These are phyloP conservation scores for Zosterops hypoxanthus DNA, from an alignment of 2,113 vertebrate genomes.

Conservation along the genomic window DNA sequence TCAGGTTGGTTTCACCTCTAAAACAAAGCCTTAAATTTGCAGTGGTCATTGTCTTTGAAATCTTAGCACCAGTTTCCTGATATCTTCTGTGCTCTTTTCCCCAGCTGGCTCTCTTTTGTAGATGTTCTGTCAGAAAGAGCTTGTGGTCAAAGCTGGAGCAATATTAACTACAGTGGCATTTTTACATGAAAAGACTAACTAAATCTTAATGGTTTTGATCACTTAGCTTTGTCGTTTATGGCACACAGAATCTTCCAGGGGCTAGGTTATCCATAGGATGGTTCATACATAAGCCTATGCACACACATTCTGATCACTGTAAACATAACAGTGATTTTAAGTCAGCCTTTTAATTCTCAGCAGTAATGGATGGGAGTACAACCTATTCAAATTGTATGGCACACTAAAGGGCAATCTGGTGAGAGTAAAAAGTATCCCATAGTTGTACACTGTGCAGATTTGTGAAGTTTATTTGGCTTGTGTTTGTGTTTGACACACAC, in stretches of 20 bases:
- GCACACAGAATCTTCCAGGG: neutral
- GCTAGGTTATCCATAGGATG: neutral
- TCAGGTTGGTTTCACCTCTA: neutral
- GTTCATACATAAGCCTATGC: fast-evolving
- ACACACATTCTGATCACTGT: neutral
- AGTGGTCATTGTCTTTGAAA: neutral
- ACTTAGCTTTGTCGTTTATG: neutral
- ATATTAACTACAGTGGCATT: neutral
- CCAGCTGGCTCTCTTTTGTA: neutral
- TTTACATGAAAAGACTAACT: neutral
- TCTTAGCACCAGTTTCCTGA: neutral
- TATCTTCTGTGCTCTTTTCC: neutral
- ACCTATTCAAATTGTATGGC: neutral
- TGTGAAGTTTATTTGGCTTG: neutral
- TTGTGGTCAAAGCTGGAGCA: neutral
- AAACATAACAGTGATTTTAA: neutral
- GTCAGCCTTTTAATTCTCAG: neutral
- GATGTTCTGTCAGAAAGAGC: neutral
- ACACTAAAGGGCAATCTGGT: neutral
- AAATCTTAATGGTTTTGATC: neutral
- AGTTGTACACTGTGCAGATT: neutral
- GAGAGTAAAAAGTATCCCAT: neutral
- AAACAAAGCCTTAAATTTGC: neutral
- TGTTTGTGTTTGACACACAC: neutral
- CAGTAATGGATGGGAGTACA: neutral